Conservation (phyloP, 1,140 invertebrate genomes). For the Heliconius hermathena region DNA sequence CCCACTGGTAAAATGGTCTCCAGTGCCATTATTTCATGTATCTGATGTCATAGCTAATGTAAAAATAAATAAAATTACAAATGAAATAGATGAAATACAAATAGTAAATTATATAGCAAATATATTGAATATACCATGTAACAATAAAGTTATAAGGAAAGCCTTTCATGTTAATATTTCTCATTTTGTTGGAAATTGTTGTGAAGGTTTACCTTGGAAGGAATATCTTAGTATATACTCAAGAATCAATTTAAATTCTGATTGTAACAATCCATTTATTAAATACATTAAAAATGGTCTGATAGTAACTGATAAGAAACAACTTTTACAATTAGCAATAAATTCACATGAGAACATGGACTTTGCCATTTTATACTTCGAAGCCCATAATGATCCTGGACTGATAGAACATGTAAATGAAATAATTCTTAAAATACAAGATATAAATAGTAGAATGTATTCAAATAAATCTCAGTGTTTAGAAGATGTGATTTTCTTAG, state of each 20-base stretch:
- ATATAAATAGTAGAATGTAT: constrained; percentile 55
- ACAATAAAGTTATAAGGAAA: constrained; percentile 63
- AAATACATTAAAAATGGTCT: constrained; percentile 43
- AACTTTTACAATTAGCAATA: constrained; percentile 47
- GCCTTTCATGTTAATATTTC: constrained; percentile 58
- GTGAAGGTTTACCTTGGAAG: constrained; percentile 49
- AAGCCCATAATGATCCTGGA: constrained; percentile 41
- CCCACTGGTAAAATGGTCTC: constrained; percentile 61
- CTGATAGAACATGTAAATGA: constrained; percentile 52
- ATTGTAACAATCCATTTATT: constrained; percentile 44
- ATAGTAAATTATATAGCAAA: constrained; percentile 42
- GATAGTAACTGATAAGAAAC: constrained; percentile 36
- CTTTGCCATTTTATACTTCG: constrained; percentile 58
- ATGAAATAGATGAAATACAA: constrained; percentile 25
- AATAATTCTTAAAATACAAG: constrained; percentile 49
- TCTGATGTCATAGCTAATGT: constrained; percentile 49
- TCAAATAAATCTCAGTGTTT: constrained; percentile 56
- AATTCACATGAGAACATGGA: constrained; percentile 50
- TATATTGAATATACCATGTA: constrained; percentile 65
- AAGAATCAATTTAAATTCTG: constrained; percentile 16
- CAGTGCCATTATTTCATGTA: constrained; percentile 66
- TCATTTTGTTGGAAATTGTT: constrained; percentile 56
- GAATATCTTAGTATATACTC: constrained; percentile 48
- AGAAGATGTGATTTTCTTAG: constrained; percentile 55
- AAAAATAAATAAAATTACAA: constrained; percentile 28